phyloP scores from a whole-genome alignment of 2,888 invertebrate species.

The Amiota minor region DNA sequence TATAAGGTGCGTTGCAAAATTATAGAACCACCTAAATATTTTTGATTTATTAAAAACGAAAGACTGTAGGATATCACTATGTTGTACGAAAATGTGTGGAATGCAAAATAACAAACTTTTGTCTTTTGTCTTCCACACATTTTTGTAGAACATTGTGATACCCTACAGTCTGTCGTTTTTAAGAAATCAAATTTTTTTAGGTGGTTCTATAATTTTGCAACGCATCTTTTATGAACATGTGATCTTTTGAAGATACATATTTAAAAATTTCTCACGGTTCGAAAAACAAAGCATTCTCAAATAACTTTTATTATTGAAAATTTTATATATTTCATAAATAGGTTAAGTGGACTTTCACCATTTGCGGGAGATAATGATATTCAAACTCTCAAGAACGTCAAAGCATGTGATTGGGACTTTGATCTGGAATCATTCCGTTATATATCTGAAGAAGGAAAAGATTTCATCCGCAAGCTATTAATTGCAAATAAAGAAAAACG shows the following conservation, averaged over 20 bases:
- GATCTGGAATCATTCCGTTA: slow-evolving; percentile 95
- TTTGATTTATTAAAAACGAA: too few species aligned
- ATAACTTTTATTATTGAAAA: neutral
- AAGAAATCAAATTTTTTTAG: too few species aligned
- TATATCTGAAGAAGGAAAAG: slow-evolving; percentile 97
- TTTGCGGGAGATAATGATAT: slow-evolving; percentile 99
- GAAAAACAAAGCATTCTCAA: neutral
- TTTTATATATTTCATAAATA: slow-evolving; percentile 64
- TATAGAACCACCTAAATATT: too few species aligned
- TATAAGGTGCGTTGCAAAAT: too few species aligned
- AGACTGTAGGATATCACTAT: too few species aligned
- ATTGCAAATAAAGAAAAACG: slow-evolving; percentile 96
- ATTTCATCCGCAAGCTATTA: slow-evolving; percentile 95
- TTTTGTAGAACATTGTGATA: too few species aligned
- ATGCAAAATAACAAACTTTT: too few species aligned
- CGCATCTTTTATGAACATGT: too few species aligned
- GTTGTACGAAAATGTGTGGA: too few species aligned
- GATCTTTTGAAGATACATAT: neutral
- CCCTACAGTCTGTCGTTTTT: too few species aligned
- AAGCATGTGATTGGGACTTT: slow-evolving; percentile 99
- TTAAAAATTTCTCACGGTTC: neutral
- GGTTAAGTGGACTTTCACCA: slow-evolving; percentile 96
- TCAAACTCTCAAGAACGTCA: slow-evolving; percentile 97
- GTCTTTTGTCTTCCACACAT: too few species aligned
- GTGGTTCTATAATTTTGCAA: too few species aligned